phyloP scores from a whole-genome alignment of 2,113 vertebrate genomes.

The Carassius gibelio region DNA sequence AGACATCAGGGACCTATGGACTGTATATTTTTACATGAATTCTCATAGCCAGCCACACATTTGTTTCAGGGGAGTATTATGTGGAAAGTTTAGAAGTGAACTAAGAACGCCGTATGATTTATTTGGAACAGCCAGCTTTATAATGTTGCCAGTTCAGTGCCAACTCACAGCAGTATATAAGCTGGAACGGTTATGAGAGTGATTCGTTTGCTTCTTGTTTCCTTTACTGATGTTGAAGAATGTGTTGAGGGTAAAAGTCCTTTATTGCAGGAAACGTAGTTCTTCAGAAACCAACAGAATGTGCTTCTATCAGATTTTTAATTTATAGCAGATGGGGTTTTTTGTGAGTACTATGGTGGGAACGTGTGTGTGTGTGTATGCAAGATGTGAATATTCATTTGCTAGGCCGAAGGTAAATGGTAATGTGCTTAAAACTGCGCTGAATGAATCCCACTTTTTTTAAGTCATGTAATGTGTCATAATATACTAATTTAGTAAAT shows the following conservation, averaged over 20 bases:
- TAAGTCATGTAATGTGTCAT: background rate
- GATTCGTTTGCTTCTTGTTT: background rate
- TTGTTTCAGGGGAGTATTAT: conserved; percentile 39
- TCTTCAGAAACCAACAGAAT: background rate
- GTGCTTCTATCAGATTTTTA: conserved; percentile 26
- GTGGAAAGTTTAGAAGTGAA: conserved; percentile 9
- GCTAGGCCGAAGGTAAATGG: conserved; percentile 42
- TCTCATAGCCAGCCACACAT: conserved; percentile 12
- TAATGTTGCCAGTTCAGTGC: background rate
- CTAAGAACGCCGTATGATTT: background rate
- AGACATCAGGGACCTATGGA: background rate
- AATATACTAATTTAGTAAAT: background rate
- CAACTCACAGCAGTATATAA: background rate
- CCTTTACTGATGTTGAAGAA: background rate
- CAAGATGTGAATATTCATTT: conserved; percentile 60
- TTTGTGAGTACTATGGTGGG: conserved; percentile 20
- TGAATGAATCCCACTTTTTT: background rate
- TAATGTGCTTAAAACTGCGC: background rate
- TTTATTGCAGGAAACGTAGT: background rate
- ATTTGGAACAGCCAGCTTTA: background rate
- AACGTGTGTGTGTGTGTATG: conserved; percentile 2
- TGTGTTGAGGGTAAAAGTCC: background rate
- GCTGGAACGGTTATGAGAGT: background rate
- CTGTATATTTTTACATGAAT: background rate
- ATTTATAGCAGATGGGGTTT: conserved; percentile 31